Evolutionary conservation across 2,888 invertebrate species (phyloP), one percentile per base, ranked within the genome.

Genomic region (Sphaeridia pumilis): DNA sequence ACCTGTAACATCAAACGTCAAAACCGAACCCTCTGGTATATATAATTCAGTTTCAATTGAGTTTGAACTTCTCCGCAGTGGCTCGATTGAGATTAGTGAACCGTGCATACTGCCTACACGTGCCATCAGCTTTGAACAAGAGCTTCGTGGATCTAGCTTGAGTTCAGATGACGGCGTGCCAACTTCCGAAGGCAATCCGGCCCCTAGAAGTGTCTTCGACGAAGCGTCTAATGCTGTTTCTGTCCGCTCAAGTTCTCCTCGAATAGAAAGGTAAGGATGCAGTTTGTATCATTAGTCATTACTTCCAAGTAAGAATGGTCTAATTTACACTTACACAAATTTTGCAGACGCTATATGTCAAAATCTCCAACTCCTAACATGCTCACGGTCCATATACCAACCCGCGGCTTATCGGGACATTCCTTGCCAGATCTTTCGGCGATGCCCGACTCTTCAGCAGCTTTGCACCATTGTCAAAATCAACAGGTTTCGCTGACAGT

Each of bases 351-450:
- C 43, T 57, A 63, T 53, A n/a, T n/a, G n/a, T 63, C 60, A 58
- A 73, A 74, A 66, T 73, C 73, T 51, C 72, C 74, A 60, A 79
- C 82, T 31, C 80, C 82, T 27, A 84, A 84, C 68, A 83, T 83
- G 0, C 72, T 87, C 58, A 81, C 81, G 45, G 85, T 87, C 54
- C 82, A 85, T 67, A 62, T 66, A 47, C 66, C 63, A 28, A 58
- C 66, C 27, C 64, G 66, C 24, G 64, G 65, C 57, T 58, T 64
- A 34, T 73, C 85, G 47, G 84, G 86, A 27, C 86, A 87, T 70
- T 87, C 86, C 67, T 72, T 88, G 66, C 87, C 87, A 2, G 87
- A 88, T 69, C 74, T 88, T 50, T 76, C 77, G 48, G 55, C 61
- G 44, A 60, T 59, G 47, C 58, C 59, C 45, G 57, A 59, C 52